phyloP scores from a whole-genome alignment of 2,888 invertebrate genomes.

The Andricus curvator region DNA sequence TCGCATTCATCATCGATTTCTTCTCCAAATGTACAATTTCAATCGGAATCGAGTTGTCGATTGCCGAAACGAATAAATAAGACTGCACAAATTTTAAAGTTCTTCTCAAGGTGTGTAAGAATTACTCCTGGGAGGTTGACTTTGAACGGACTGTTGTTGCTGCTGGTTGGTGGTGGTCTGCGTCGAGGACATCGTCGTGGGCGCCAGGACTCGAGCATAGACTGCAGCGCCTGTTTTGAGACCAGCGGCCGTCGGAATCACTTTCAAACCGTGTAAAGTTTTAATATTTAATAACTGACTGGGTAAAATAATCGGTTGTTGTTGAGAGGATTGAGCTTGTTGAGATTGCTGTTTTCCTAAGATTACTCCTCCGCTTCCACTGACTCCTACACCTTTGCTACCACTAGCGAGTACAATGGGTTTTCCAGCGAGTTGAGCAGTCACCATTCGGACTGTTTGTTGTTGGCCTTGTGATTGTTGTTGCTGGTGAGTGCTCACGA shows the following conservation, averaged over 20 bases:
- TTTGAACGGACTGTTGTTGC: slow-evolving; percentile 51
- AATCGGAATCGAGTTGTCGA: slow-evolving; percentile 5
- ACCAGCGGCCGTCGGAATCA: slow-evolving; percentile 75
- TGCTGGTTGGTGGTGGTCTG: slow-evolving; percentile 58
- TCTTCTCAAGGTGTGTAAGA: slow-evolving; percentile 66
- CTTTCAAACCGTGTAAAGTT: slow-evolving; percentile 74
- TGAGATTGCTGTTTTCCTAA: slow-evolving; percentile 67
- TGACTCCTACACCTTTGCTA: slow-evolving; percentile 72
- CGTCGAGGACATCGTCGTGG: slow-evolving; percentile 69
- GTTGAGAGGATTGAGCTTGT: slow-evolving; percentile 60
- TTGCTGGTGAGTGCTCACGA: slow-evolving; percentile 70
- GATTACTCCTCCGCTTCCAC: slow-evolving; percentile 67
- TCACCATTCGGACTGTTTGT: slow-evolving; percentile 76
- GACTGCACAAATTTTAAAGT: slow-evolving; percentile 50
- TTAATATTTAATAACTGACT: slow-evolving; percentile 76
- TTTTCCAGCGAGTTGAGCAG: slow-evolving; percentile 75
- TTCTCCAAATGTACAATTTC: slow-evolving; percentile 16
- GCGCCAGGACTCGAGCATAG: slow-evolving; percentile 75
- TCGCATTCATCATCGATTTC: background rate
- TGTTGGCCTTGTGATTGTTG: slow-evolving; percentile 62
- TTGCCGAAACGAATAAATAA: slow-evolving; percentile 41
- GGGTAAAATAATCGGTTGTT: slow-evolving; percentile 74
- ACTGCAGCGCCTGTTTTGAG: slow-evolving; percentile 75
- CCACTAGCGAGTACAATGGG: slow-evolving; percentile 75
- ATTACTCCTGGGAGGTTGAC: slow-evolving; percentile 61